Base-by-base conservation (phyloP, 2,113 vertebrate genomes). In the Pelobates fuscus region DNA sequence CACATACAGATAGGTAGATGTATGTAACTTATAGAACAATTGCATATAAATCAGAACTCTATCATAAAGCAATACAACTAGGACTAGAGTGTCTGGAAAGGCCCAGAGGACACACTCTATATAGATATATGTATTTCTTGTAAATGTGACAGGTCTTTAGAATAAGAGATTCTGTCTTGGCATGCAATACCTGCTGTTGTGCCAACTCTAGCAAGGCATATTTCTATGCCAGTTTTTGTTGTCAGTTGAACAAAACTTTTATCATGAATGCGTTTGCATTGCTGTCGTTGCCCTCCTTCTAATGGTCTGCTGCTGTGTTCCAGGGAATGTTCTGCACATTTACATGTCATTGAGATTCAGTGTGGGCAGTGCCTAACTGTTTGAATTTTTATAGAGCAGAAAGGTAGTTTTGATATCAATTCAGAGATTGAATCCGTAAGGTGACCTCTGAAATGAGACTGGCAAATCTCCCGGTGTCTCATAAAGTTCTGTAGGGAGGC, bases 361-460 rank as follows among this genome's bases (percentile, higher is more conserved):
- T 59, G 59, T 63, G 37, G 67, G 70, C 78, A 79, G 46, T 70
- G 61, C 69, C 75, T 71, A 71, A 67, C 67, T 65, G 64, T 67
- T 77, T 77, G 60, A 75, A 30, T 49, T 46, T 29, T 66, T 79
- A 21, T 46, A 59, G 26, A 62, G 26, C 64, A 80, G 70, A 76
- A 72, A 64, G 73, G 73, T 77, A 67, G 67, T 67, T 76, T 77
- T 77, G 70, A 81, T 74, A 70, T 72, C 63, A 70, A 68, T 77
- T 77, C 73, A 68, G 73, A 77, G 64, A 77, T 77, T 41, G 65
- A 77, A 77, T 77, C 73, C 65, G 65, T 77, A 77, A 77, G 73
- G 73, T 77, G 73, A 77, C 73, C 63, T 79, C 70, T 43, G 61
- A 71, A 74, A 64, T 66, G 55, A 64, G 67, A 73, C 29, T 78